These are phyloP conservation scores for Meriones unguiculatus DNA, from an alignment of 2,113 vertebrate genomes.

Conservation along the genomic window DNA sequence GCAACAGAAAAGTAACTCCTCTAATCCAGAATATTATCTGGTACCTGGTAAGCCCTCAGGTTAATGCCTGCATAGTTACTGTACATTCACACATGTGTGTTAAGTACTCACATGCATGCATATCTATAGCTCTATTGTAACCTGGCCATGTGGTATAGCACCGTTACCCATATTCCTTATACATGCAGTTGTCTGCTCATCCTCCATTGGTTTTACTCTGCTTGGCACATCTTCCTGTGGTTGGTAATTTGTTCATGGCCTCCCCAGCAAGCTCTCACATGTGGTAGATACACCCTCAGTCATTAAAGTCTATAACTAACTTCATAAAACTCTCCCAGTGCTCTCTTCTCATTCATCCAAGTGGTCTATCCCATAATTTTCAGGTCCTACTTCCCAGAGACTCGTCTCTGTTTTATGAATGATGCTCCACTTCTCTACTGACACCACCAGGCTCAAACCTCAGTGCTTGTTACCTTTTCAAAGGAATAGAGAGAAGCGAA, in stretches of 20 bases:
- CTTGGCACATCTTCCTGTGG: background rate
- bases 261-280: background rate
- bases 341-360: background rate
- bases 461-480: background rate
- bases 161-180: background rate
- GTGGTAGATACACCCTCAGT: background rate
- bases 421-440: background rate
- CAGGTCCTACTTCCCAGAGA: background rate
- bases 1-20: background rate
- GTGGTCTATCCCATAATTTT: background rate
- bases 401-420: background rate
- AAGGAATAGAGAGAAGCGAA: slow-evolving; percentile 14
- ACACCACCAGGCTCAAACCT: background rate
- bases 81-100: no score
- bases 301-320: background rate
- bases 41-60: background rate
- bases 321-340: background rate
- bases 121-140: background rate
- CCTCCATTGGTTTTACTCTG: background rate
- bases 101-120: background rate
- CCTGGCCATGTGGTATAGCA: background rate
- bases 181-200: background rate
- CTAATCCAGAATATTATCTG: background rate
- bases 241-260: background rate
- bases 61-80: background rate